Evolutionary conservation across 1,140 invertebrate genomes (phyloP).

Genomic region (Dendrolimus kikuchii): DNA sequence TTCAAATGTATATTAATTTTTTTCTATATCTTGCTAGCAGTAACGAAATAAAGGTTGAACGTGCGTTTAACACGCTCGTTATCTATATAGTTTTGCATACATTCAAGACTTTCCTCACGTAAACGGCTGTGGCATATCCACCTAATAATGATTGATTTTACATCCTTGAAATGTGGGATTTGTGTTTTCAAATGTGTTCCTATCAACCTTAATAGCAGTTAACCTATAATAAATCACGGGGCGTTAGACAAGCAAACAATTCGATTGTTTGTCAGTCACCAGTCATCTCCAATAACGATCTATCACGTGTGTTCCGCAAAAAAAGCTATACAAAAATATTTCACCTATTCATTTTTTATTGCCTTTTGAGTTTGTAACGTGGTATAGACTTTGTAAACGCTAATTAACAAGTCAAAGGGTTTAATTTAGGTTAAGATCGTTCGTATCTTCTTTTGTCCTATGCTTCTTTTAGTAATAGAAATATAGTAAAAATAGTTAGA

Average conservation of each 20-base stretch:
- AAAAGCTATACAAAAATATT: conserved; percentile 20
- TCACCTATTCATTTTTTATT: conserved; percentile 24
- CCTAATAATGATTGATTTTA: conserved; percentile 13
- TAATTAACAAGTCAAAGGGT: conserved; percentile 30
- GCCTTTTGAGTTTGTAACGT: conserved; percentile 16
- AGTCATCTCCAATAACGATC: conserved; percentile 33
- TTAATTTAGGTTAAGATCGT: conserved; percentile 2
- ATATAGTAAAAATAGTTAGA: too few species aligned
- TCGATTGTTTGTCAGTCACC: conserved; percentile 41
- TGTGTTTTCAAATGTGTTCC: conserved; percentile 3
- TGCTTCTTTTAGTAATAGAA: too few species aligned
- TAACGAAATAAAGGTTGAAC: too few species aligned
- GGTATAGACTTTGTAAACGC: conserved; percentile 21
- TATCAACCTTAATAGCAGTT: conserved; percentile 6
- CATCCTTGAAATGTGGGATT: conserved; percentile 7
- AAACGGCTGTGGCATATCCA: neutral
- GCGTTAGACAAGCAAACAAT: conserved; percentile 37
- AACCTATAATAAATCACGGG: conserved; percentile 38
- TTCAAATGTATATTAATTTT: too few species aligned
- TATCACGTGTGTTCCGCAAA: conserved; percentile 34
- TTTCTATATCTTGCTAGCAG: too few species aligned
- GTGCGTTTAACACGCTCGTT: too few species aligned
- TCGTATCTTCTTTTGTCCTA: too few species aligned
- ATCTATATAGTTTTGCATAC: too few species aligned
- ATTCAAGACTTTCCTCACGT: too few species aligned